phyloP scores from a whole-genome alignment of 2,797 vertebrate genomes.

The Amazona ochrocephala region DNA sequence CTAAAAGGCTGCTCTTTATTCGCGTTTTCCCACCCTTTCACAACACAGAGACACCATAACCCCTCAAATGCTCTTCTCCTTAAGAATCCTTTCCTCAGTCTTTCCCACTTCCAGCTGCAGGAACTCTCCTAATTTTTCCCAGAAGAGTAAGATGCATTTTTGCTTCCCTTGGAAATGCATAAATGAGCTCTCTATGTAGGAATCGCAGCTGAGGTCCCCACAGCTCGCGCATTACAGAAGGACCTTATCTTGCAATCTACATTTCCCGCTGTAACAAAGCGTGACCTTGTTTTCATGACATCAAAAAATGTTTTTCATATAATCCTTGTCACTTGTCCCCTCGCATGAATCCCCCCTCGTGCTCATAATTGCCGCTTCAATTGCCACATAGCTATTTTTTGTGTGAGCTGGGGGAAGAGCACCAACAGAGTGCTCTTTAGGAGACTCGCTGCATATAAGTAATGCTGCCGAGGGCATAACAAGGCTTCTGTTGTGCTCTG shows the following conservation, averaged over 20 bases:
- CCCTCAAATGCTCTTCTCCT: conserved; percentile 53
- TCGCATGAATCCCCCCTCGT: conserved; percentile 4
- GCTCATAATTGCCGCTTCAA: conserved; percentile 64
- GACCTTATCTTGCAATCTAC: conserved; percentile 79
- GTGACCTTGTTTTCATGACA: conserved; percentile 79
- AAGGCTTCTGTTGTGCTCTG: conserved; percentile 65
- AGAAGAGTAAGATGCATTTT: conserved; percentile 69
- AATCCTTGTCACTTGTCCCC: conserved; percentile 45
- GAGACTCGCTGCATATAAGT: conserved; percentile 57
- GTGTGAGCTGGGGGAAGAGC: conserved; percentile 53
- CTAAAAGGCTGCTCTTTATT: conserved; percentile 61
- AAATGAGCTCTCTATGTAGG: conserved; percentile 81
- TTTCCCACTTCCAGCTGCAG: conserved; percentile 77
- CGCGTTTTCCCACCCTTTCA: conserved; percentile 57
- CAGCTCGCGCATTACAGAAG: conserved; percentile 76
- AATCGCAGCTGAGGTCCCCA: conserved; percentile 77
- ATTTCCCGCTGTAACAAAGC: conserved; percentile 77
- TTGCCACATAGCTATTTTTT: conserved; percentile 63
- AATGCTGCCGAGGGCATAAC: conserved; percentile 11
- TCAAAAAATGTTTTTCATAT: conserved; percentile 72
- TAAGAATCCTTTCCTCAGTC: conserved; percentile 68
- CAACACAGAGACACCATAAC: conserved; percentile 44
- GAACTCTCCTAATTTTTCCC: conserved; percentile 74
- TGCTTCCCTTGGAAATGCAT: conserved; percentile 79
- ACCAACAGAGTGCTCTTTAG: conserved; percentile 69